These are phyloP conservation scores for Macquaria ambigua DNA, from an alignment of 2,113 vertebrate species.

Conservation along the genomic window DNA sequence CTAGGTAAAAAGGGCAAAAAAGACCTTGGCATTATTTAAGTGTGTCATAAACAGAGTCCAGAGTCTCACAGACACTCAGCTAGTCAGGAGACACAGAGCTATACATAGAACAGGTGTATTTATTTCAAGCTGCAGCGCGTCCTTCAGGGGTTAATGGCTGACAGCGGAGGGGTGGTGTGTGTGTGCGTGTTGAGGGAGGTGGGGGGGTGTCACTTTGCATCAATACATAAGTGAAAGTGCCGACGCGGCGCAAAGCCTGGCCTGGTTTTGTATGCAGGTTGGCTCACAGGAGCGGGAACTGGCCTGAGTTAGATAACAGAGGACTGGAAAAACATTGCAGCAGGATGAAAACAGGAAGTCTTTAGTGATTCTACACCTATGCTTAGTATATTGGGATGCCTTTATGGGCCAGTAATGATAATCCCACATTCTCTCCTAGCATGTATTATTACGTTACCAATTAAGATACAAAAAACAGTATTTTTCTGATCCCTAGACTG, in stretches of 20 bases:
- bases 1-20: neutral
- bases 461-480: neutral
- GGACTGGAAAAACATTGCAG: conserved; percentile 28
- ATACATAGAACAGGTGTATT: conserved; percentile 55
- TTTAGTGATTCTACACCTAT: conserved; percentile 5
- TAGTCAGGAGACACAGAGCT: conserved; percentile 22
- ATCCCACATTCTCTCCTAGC: neutral
- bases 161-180: neutral
- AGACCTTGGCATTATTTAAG: neutral
- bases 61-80: conserved; percentile 15
- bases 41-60: conserved; percentile 18
- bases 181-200: neutral
- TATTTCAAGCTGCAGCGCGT: conserved; percentile 29
- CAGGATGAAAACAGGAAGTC: conserved; percentile 41
- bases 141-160: conserved; percentile 66
- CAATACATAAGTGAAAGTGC: conserved; percentile 72
- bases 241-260: conserved; percentile 56
- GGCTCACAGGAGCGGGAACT: conserved; percentile 54
- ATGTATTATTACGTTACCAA: neutral
- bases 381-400: neutral
- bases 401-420: neutral
- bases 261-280: conserved; percentile 69
- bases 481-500: neutral
- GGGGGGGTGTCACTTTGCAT: conserved; percentile 65
- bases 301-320: conserved; percentile 48